Percentiles rank a stretch among this genome's conserved stretches.
Conservation (phyloP, 1,140 invertebrate species). For the Drosophila neocordata region DNA sequence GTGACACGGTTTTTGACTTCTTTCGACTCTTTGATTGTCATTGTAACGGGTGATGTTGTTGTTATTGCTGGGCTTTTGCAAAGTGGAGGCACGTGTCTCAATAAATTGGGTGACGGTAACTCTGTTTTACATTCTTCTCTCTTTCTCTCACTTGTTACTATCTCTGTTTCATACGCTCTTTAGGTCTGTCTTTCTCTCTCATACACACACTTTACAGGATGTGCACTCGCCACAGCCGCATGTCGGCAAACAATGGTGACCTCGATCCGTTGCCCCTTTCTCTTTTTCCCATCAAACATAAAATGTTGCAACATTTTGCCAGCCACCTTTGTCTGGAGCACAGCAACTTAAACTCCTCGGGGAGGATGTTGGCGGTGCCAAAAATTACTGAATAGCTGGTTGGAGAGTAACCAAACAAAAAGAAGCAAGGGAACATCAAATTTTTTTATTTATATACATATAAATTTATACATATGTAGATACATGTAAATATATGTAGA, state of each 20-base stretch:
- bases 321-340: constrained; percentile 2
- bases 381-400: too few species aligned
- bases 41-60: constrained; percentile 28
- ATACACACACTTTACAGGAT: background rate
- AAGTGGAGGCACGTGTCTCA: constrained; percentile 69
- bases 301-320: constrained; percentile 4
- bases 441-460: too few species aligned
- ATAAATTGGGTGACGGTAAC: constrained; percentile 42
- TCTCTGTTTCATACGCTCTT: background rate
- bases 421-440: too few species aligned
- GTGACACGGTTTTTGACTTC: constrained; percentile 72
- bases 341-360: background rate
- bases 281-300: background rate
- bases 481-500: too few species aligned
- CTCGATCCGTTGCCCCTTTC: background rate
- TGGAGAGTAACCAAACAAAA: too few species aligned
- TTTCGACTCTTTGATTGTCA: constrained; percentile 55
- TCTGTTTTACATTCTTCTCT: background rate
- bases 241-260: constrained; percentile 19
- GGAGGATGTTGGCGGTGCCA: background rate
- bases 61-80: constrained; percentile 16
- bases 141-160: background rate
- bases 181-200: background rate
- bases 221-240: constrained; percentile 14
- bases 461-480: too few species aligned